Base-by-base conservation (phyloP, 1,140 invertebrate species). In the Armadillidium nasatum region DNA sequence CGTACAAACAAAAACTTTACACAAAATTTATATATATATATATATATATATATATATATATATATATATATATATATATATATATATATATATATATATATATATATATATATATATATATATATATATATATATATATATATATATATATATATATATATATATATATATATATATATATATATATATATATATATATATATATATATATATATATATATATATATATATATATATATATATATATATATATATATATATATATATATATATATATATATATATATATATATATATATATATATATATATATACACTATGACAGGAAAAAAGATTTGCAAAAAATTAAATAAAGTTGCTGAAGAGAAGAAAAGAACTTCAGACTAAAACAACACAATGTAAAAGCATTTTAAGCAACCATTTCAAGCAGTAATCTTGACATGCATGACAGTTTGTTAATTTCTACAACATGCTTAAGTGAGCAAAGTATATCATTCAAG, bases 1-100 rank as follows among this genome's bases (percentile, higher is more conserved):
- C 19, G 50, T 19, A 60, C 33, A 33, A 33, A 33, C 33, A 33
- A 33, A n/a, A 33, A 33, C 33, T 33, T 33, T 33, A 33, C 33
- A 33, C 33, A 33, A 60, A 60, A 19, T 60, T 13, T 60, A 60
- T 19, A 60, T 60, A 60, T 19, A 19, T 60, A 60, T 60, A 19
- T 60, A 60, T 60, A 60, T 60, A 19, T 60, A 19, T 60, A 60
- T 60, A 60, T 60, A 60, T 60, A 60, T 60, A 60, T 15, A 60
- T 19, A 19, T 60, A 60, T 60, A 19, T 19, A 60, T 60, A 60
- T 15, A 19, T 19, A 60, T 15, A 60, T 19, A 19, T 60, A 60
- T 15, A 13, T 60, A 60, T 60, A 60, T 60, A 60, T 60, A 60
- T 60, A 60, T 60, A 19, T 60, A 19, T 60, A 19, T 60, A 19